A percentile compares a stretch with the other conserved stretches of the same genome.
Conservation (phyloP, 2,888 invertebrate species). For the Macrophya annulata region DNA sequence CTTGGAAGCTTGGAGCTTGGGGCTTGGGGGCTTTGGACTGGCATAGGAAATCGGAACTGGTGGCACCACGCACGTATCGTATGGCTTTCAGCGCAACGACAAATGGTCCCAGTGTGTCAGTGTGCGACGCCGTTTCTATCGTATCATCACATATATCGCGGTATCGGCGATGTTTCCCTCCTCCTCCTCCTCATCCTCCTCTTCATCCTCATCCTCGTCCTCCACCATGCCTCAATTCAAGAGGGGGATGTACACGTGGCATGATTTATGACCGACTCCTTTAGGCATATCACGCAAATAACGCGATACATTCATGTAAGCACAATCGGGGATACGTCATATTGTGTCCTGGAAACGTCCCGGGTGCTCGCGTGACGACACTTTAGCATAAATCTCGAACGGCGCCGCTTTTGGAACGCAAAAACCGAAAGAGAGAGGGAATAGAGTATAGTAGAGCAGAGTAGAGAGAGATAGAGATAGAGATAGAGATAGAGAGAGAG, state of each 20-base stretch:
- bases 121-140: constrained; percentile 44
- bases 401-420: constrained; percentile 24
- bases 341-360: constrained; percentile 64
- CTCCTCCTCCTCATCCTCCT: constrained; percentile 62
- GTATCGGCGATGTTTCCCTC: constrained; percentile 61
- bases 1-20: background rate
- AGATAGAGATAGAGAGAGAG: constrained; percentile 39
- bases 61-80: constrained; percentile 54
- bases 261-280: constrained; percentile 61
- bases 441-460: background rate
- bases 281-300: constrained; percentile 66
- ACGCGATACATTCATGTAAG: constrained; percentile 62
- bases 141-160: constrained; percentile 38
- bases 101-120: constrained; percentile 51
- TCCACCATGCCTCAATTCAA: constrained; percentile 1
- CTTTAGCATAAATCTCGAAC: constrained; percentile 64
- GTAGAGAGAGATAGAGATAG: constrained; percentile 34
- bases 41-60: constrained; percentile 52
- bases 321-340: constrained; percentile 68
- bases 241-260: constrained; percentile 36
- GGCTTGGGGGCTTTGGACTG: constrained; percentile 12
- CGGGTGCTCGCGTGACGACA: constrained; percentile 59
- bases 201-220: constrained; percentile 58
- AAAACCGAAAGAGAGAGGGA: constrained; percentile 34
- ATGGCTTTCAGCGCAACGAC: constrained; percentile 55